Base-by-base conservation (phyloP, 2,888 invertebrate species). In the Gandaritis pyraliata region DNA sequence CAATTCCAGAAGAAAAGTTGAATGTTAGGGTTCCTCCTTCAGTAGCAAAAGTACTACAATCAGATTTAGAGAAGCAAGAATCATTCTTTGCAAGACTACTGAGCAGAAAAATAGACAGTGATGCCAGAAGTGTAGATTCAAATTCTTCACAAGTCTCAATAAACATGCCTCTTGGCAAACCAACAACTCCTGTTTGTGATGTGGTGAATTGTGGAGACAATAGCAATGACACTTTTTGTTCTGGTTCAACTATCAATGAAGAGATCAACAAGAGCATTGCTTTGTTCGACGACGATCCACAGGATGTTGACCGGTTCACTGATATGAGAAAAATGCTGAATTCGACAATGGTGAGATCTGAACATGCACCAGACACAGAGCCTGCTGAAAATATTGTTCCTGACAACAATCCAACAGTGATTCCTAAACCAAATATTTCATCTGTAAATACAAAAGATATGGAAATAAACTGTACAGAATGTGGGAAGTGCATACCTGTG, bases 381-480 rank as follows among this genome's bases (percentile, higher is more conserved):
- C 62, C 63, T 46, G 62, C 63, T 46, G 55, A 56, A 48, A 49
- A 48, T 33, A 41, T 48, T 11, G 30, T 43, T 39, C 49, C 54
- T 46, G 68, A 50, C 3, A 55, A 55, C 16, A 18, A n/a, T n/a
- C n/a, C 23, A 45, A 23, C 7, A 13, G 16, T 8, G n/a, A 36
- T n/a, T 11, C 13, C 55, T 41, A 36, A 60, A 57, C 68, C 51
- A n/a, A 47, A 56, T n/a, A 63, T 29, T 45, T 30, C 15, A 52
- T 23, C 18, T 16, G 33, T n/a, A 30, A 51, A 18, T 52, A 29
- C 36, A 36, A 16, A 16, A 53, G 62, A 66, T 48, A 43, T 66
- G 18, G 81, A 83, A 49, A 76, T 67, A 11, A 67, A 74, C 49
- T 97, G 97, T 82, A 79, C 93, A 1, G 93, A 95, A 75, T 97